Conservation (phyloP, 2,888 invertebrate genomes). For the Zaprionus obscuricornis region DNA sequence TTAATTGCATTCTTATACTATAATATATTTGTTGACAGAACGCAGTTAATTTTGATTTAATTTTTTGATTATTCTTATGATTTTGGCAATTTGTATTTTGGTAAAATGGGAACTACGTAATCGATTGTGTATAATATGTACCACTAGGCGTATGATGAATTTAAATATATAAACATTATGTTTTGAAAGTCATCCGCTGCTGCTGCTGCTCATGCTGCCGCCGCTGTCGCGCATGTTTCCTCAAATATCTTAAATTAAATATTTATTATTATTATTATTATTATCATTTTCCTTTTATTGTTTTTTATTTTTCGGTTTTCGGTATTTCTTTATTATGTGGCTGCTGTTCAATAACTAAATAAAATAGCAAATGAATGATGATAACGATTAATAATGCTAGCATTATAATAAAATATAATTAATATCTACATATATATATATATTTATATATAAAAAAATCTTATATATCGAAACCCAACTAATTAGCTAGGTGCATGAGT, state of each 20-base stretch:
- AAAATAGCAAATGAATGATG: conserved; percentile 44
- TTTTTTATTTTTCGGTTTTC: conserved; percentile 10
- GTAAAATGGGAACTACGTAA: conserved; percentile 28
- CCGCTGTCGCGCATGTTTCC: conserved; percentile 73
- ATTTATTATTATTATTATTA: conserved; percentile 7
- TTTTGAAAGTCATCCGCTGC: conserved; percentile 49
- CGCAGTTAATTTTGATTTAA: too few species aligned
- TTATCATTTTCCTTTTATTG: conserved; percentile 23
- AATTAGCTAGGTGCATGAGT: conserved; percentile 75
- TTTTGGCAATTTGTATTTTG: conserved; percentile 21
- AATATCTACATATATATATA: background rate
- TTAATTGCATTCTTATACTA: background rate
- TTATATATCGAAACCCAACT: conserved; percentile 39
- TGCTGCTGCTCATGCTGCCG: conserved; percentile 41
- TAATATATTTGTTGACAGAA: conserved; percentile 35
- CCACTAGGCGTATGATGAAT: conserved; percentile 71
- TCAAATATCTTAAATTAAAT: too few species aligned
- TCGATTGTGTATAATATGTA: conserved; percentile 69
- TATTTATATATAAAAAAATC: conserved; percentile 31
- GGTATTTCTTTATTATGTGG: conserved; percentile 39
- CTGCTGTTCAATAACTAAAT: conserved; percentile 48
- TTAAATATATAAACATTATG: conserved; percentile 27
- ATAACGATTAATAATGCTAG: conserved; percentile 45
- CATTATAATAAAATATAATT: too few species aligned
- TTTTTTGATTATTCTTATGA: conserved; percentile 25